Percentiles rank a stretch among this genome's conserved stretches.
Conservation (phyloP, 2,888 invertebrate species). For the Zaprionus lineosus region DNA sequence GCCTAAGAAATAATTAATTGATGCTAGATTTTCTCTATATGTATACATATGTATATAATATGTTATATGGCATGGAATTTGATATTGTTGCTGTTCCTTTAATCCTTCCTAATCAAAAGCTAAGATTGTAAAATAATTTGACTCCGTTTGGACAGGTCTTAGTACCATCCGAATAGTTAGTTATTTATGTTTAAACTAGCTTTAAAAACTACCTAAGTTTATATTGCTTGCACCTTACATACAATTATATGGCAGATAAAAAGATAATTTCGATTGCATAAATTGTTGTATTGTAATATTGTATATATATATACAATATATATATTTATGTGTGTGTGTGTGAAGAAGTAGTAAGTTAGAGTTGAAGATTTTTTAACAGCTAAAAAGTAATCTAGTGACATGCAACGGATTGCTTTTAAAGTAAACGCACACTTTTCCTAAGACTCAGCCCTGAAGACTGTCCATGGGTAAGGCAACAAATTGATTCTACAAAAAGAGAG, state of each 20-base stretch:
- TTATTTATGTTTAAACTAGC: conserved; percentile 11
- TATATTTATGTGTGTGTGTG: conserved; percentile 19
- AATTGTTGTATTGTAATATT: too few relatives aligned
- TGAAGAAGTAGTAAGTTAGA: conserved; percentile 27
- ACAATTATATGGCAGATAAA: conserved; percentile 49
- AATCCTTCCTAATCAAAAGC: conserved; percentile 58
- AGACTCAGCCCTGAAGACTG: conserved; percentile 9
- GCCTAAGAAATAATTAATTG: conserved; percentile 40
- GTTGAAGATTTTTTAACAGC: conserved; percentile 55
- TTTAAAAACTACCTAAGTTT: conserved; percentile 35
- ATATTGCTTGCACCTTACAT: conserved; percentile 59
- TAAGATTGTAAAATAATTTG: conserved; percentile 50
- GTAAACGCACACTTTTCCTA: conserved; percentile 51
- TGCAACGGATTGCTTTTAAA: conserved; percentile 70
- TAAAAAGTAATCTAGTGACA: conserved; percentile 67
- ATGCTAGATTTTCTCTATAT: conserved; percentile 37
- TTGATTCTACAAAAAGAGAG: conserved; percentile 43
- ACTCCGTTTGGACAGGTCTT: conserved; percentile 16
- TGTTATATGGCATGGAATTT: conserved; percentile 70
- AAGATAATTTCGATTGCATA: conserved; percentile 43
- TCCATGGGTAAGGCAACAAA: conserved; percentile 41
- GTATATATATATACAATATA: conserved; percentile 38
- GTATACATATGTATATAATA: conserved; percentile 32
- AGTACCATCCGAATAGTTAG: conserved; percentile 9
- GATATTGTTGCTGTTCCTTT: conserved; percentile 42